phyloP scores from a whole-genome alignment of 2,113 vertebrate genomes.

The Fukomys damarensis region DNA sequence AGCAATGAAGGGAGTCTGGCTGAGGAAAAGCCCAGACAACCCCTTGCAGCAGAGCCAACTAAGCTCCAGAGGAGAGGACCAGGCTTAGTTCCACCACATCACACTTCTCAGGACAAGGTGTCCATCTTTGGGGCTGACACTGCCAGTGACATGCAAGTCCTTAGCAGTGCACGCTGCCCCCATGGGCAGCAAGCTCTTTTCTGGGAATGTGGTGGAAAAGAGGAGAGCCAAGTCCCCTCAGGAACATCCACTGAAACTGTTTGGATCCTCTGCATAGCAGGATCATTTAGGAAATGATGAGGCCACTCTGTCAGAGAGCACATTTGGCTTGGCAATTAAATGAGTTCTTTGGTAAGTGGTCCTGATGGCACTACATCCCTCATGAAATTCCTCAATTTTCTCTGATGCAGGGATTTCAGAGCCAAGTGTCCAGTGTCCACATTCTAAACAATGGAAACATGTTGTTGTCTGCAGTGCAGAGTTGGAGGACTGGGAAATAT shows the following conservation, averaged over 20 bases:
- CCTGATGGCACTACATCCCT: background rate
- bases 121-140: background rate
- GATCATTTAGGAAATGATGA: background rate
- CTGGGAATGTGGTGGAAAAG: background rate
- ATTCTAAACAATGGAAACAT: background rate
- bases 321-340: constrained; percentile 4
- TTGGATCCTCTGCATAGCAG: background rate
- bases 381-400: background rate
- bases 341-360: constrained; percentile 27
- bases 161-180: background rate
- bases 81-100: background rate
- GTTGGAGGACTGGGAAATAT: background rate
- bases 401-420: background rate
- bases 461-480: background rate
- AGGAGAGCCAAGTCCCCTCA: background rate
- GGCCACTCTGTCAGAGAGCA: background rate
- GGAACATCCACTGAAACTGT: background rate
- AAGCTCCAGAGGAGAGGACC: background rate
- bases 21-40: background rate
- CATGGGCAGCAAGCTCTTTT: background rate
- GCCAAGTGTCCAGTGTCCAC: constrained; percentile 2
- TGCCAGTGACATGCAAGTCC: background rate
- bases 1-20: background rate
- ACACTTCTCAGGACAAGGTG: background rate
- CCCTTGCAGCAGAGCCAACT: background rate